phyloP scores from a whole-genome alignment of 2,888 invertebrate genomes.

The Philereme transversata region DNA sequence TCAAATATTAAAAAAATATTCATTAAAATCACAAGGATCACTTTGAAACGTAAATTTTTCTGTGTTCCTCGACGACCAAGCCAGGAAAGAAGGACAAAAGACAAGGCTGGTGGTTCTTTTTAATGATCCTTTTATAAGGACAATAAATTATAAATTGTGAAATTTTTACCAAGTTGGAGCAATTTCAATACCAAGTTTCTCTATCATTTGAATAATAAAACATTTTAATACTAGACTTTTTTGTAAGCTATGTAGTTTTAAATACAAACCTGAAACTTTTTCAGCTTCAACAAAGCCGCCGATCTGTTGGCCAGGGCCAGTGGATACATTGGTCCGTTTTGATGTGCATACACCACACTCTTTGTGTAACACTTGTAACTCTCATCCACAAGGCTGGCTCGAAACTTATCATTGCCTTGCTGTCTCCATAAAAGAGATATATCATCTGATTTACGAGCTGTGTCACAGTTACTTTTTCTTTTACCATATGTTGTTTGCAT shows the following conservation, averaged over 20 bases:
- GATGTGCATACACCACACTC: constrained; percentile 84
- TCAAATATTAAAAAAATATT: no score
- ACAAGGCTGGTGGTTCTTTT: no score
- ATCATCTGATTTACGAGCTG: constrained; percentile 65
- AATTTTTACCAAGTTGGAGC: no score
- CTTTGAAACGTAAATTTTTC: no score
- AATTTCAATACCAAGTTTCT: no score
- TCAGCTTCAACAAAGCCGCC: constrained; percentile 85
- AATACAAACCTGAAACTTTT: constrained; percentile 81
- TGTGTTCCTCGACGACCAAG: no score
- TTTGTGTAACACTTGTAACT: constrained; percentile 85
- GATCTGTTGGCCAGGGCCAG: constrained; percentile 88
- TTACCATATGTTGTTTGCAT: constrained; percentile 63
- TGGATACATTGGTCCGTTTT: constrained; percentile 81
- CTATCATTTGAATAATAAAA: no score
- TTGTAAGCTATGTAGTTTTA: neutral
- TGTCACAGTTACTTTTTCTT: constrained; percentile 55
- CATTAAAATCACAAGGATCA: no score
- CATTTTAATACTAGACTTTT: no score
- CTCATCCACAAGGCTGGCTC: constrained; percentile 73
- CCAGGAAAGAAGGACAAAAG: no score
- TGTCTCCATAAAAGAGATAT: constrained; percentile 70
- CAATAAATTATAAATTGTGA: no score
- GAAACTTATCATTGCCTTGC: constrained; percentile 85
- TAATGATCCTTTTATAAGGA: no score